Evolutionary conservation across 2,888 invertebrate genomes (phyloP).

Genomic region (Dorcus hopei): DNA sequence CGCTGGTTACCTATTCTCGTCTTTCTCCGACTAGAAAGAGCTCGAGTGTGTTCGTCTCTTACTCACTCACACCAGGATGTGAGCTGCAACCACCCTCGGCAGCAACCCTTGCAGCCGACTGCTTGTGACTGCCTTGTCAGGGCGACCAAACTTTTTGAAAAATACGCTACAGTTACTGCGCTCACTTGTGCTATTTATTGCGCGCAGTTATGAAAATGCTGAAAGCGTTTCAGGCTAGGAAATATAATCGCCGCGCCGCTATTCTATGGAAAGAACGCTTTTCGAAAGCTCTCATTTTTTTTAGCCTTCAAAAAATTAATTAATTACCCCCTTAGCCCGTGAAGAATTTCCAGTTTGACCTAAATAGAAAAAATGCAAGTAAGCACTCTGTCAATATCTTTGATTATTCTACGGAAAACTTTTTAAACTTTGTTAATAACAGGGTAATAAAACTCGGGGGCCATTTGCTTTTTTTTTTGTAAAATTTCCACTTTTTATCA

Average conservation of each 20-base stretch:
- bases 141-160: slow-evolving; percentile 24
- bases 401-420: no score
- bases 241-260: not conserved
- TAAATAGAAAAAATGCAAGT: no score
- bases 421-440: no score
- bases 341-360: no score
- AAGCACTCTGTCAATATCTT: no score
- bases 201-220: slow-evolving; percentile 17
- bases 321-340: no score
- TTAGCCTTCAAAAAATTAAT: no score
- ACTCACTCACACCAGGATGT: slow-evolving; percentile 16
- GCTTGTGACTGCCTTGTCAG: slow-evolving; percentile 25
- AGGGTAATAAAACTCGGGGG: no score
- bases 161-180: slow-evolving; percentile 21
- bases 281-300: no score
- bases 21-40: slow-evolving; percentile 1
- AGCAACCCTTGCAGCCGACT: slow-evolving; percentile 28
- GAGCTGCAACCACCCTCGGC: slow-evolving; percentile 21
- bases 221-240: slow-evolving; percentile 4
- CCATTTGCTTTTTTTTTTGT: no score
- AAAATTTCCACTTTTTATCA: no score
- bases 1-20: slow-evolving; percentile 10
- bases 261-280: not conserved
- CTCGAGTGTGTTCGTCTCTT: slow-evolving; percentile 10
- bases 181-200: slow-evolving; percentile 20